Evolutionary conservation across 2,797 vertebrate species (phyloP).

Genomic region (Podargus strigoides): DNA sequence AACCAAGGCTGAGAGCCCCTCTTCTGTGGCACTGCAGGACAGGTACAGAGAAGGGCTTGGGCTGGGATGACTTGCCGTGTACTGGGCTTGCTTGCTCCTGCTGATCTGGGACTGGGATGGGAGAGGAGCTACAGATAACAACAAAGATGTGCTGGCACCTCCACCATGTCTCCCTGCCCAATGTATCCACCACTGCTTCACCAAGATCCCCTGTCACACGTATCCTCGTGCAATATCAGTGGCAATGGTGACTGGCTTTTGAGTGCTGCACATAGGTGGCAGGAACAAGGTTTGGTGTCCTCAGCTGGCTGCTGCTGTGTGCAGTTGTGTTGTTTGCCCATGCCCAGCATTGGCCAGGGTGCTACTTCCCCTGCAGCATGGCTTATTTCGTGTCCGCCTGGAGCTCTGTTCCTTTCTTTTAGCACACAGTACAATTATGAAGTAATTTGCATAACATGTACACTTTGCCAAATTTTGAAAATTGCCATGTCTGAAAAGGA

Average conservation of each 20-base stretch:
- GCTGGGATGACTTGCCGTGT: background rate
- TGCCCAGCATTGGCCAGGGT: background rate
- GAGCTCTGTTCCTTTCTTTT: slow-evolving; percentile 40
- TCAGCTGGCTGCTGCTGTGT: background rate
- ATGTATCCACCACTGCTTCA: accelerated
- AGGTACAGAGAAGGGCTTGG: background rate
- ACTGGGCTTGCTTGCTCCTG: background rate
- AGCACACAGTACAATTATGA: slow-evolving; percentile 43
- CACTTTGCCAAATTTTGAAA: slow-evolving; percentile 70
- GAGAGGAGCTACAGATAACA: background rate
- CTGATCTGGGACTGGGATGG: background rate
- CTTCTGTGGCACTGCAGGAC: background rate
- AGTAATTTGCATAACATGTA: slow-evolving; percentile 60
- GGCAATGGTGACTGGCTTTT: accelerated
- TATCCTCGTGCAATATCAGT: accelerated
- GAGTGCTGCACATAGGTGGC: background rate
- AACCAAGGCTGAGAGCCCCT: accelerated
- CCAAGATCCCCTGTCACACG: background rate
- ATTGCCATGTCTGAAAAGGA: slow-evolving; percentile 59
- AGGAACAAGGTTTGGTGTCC: background rate
- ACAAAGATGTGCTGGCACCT: background rate
- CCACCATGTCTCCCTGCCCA: background rate
- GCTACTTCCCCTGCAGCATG: background rate
- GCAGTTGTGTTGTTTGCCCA: background rate
- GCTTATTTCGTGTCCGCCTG: background rate